These are phyloP conservation scores for Anolis carolinensis DNA, from an alignment of 2,113 vertebrate species.

Conservation along the genomic window DNA sequence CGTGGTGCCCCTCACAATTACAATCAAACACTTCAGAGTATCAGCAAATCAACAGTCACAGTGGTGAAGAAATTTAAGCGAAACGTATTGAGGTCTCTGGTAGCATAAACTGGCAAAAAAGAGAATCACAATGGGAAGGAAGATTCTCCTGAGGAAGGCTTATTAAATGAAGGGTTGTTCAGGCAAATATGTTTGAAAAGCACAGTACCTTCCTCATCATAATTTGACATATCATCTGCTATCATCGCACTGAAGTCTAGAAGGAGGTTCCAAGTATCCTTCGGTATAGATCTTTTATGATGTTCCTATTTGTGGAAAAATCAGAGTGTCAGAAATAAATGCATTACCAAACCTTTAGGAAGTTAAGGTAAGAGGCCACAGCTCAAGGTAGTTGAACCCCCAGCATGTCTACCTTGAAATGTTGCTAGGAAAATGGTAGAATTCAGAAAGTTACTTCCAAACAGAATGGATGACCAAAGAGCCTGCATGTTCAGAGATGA, in stretches of 20 bases:
- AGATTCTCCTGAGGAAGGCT: neutral
- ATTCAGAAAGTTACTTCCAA: neutral
- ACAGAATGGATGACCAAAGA: neutral
- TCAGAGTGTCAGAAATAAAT: neutral
- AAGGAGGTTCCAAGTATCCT: constrained; percentile 89
- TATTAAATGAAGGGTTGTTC: neutral
- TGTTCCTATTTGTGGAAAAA: constrained; percentile 77
- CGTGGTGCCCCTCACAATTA: neutral
- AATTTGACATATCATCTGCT: constrained; percentile 90
- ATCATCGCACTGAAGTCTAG: constrained; percentile 90
- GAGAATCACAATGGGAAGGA: neutral
- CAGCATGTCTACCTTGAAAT: neutral
- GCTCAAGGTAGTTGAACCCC: too few species aligned
- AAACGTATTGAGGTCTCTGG: neutral
- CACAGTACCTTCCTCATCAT: constrained; percentile 85
- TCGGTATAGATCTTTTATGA: constrained; percentile 90
- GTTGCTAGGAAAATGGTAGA: neutral
- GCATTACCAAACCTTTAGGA: neutral
- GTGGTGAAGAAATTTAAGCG: neutral
- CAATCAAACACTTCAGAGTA: neutral
- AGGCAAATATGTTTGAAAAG: neutral
- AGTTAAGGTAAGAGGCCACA: neutral
- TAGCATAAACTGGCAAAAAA: neutral
- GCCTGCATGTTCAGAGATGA: neutral
- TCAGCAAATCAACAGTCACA: neutral